Evolutionary conservation across 2,113 vertebrate genomes (phyloP), one percentile per base, ranked within the genome.

Genomic region (Alosa alosa): DNA sequence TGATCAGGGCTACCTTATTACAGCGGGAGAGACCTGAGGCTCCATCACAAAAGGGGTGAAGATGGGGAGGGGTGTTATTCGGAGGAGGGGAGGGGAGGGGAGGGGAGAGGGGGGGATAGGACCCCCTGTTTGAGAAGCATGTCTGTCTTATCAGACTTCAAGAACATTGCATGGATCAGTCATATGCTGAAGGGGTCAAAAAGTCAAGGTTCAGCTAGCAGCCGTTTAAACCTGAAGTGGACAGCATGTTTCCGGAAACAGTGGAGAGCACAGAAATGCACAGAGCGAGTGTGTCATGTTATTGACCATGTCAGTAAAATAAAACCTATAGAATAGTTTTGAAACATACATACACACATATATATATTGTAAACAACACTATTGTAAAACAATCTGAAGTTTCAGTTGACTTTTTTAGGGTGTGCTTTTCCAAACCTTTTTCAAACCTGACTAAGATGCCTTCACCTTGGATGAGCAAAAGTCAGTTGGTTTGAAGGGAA

Each of bases 1-100:
- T 90, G 89, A 92, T 93, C 91, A 88, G 89, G 87, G 88, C 90
- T 88, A 91, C 91, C 91, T 93, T 92, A 78, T 78, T 78, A 78
- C 72, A 78, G 72, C 31, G 15, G 72, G 72, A 41, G 72, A 78
- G 72, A 39, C 72, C 72, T 36, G 11, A 36, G 72, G 64, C n/a
- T 72, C 64, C 25, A 10, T 36, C 72, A 78, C 25, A 78, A 78
- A 31, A 72, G 31, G 31, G 31, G 10, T 39, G 36, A 5, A 36
- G 25, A 15, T 78, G 31, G 31, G 72, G 31, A 78, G 72, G 36
- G 68, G 10, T 75, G 68, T 31, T 31, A 55, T 31, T 31, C 31
- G 31, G 31, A 31, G 31, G 31, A 39, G 8, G 3, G 13, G 49
- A 20, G 0, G 72, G 22, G 72, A 39, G 8, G 3, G 13, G 49